Base-by-base conservation (phyloP, 53 echinoderm and acorn worm species). In the Luidia sarsii region DNA sequence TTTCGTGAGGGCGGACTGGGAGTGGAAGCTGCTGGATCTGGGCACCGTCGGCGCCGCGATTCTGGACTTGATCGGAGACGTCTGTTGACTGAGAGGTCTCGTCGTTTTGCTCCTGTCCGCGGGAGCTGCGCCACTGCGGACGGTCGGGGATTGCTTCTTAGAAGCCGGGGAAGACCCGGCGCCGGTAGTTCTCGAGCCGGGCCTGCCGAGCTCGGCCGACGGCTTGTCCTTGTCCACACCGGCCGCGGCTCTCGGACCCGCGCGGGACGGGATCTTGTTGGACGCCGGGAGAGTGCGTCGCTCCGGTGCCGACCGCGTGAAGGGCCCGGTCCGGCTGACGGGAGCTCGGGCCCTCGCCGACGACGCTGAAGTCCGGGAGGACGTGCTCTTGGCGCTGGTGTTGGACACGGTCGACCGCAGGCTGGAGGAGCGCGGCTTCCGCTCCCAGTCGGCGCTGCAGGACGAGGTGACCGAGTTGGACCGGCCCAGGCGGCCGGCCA, bases 251-350 rank as follows among this genome's bases (percentile, higher is more conserved):
- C 61, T 77, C 77, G 7, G 10, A 45, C 61, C 77, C 19, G 41
- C 38, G 32, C 11, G 59, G 29, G 77, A 43, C 20, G 82, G 65
- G 33, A 65, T 14, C 46, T 60, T 66, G 13, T 82, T 82, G 28
- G 88, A 75, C 9, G 64, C 64, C 0, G 87, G 75, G 18, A 83
- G 35, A 3, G 87, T 70, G n/a, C 77, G 86, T 7, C 83, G 69
- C 64, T 90, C 85, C 1, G 82, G 77, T 33, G 90, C 52, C n/a
- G 82, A 69, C 29, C 86, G 81, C 11, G 79, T 62, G 51, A 84
- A 84, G 6, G 73, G 73, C 27, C 46, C 45, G 4, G 61, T 19
- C 30, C 48, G 11, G 23, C 72, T 55, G 54, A 35, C 37, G 27
- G 55, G 28, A 7, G 29, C 48, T 16, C 13, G 28, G 15, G 77